These are phyloP conservation scores for Trachelus troglodyta DNA, from an alignment of 2,888 invertebrate genomes.

Conservation along the genomic window DNA sequence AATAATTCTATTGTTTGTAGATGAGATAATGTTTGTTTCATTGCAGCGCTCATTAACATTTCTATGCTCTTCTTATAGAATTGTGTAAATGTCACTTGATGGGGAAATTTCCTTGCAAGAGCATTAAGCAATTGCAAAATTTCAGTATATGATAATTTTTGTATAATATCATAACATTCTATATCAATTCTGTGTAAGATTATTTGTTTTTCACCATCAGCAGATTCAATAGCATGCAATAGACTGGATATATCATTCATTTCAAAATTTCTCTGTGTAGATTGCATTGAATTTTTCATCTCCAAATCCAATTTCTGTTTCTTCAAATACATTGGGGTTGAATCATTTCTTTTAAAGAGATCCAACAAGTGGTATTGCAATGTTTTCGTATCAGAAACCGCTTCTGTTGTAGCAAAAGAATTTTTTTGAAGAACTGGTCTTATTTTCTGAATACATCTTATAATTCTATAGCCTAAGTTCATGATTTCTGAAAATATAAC, in stretches of 20 bases:
- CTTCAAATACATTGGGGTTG: background rate
- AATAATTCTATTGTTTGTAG: conserved; percentile 30
- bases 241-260: background rate
- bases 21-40: conserved; percentile 9
- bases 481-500: background rate
- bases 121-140: conserved; percentile 26
- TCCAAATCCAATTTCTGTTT: background rate
- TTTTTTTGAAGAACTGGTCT: background rate
- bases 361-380: background rate
- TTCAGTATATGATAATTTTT: conserved; percentile 20
- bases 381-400: background rate
- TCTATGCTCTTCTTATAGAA: conserved; percentile 28
- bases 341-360: background rate
- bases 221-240: background rate
- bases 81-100: background rate
- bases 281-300: background rate
- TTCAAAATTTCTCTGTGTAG: background rate
- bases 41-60: conserved; percentile 16
- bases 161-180: conserved; percentile 22
- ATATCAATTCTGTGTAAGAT: conserved; percentile 9
- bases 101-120: conserved; percentile 16
- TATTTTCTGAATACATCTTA: background rate
- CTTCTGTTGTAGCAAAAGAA: background rate
- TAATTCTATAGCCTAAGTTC: background rate
- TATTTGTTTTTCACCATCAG: background rate